These are phyloP conservation scores for Prosapia bicincta DNA, from an alignment of 2,888 invertebrate genomes.

Conservation along the genomic window DNA sequence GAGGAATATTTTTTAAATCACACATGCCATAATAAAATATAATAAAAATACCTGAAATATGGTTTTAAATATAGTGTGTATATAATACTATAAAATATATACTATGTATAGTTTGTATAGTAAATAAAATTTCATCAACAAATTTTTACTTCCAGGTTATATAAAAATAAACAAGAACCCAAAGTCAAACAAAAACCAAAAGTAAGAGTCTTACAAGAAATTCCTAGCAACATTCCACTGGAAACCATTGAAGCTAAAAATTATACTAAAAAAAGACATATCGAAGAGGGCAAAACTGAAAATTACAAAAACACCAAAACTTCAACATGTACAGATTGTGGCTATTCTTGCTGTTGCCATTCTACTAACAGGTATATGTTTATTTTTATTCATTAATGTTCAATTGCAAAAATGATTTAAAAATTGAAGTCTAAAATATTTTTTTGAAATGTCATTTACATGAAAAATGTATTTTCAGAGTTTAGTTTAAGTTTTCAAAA, in stretches of 20 bases:
- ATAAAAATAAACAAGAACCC: background rate
- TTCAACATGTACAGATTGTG: background rate
- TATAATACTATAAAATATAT: no score
- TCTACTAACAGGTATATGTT: background rate
- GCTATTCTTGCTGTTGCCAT: background rate
- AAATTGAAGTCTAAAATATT: no score
- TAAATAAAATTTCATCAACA: no score
- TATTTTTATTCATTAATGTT: background rate
- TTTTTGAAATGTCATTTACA: no score
- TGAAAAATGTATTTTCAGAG: no score
- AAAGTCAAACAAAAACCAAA: background rate
- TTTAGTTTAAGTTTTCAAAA: no score
- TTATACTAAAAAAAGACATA: background rate
- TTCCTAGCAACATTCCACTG: background rate
- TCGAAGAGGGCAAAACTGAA: background rate
- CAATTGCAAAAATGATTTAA: no score
- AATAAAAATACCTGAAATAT: no score
- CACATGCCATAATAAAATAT: no score
- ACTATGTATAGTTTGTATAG: no score
- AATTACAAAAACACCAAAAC: background rate
- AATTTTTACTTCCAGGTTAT: background rate
- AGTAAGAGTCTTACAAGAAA: background rate
- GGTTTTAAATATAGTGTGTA: no score
- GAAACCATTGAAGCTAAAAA: background rate
- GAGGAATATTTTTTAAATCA: no score